Evolutionary conservation across 2,113 vertebrate species (phyloP).

Genomic region (Triplophysa tibetana): DNA sequence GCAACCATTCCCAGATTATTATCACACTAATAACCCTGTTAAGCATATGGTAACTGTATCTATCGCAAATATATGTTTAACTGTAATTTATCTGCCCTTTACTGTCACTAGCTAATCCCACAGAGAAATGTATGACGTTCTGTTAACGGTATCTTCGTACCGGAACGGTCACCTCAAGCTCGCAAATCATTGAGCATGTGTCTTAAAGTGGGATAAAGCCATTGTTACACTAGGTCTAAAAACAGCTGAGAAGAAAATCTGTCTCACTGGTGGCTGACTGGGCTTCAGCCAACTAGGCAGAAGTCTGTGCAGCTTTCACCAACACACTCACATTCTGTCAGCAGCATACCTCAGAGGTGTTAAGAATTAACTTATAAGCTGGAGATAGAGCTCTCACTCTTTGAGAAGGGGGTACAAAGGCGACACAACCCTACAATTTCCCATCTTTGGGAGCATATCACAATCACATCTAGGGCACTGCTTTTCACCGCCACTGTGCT

Average conservation of each 20-base stretch:
- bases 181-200: constrained; percentile 21
- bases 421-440: constrained; percentile 10
- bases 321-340: constrained; percentile 18
- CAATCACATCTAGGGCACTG: constrained; percentile 3
- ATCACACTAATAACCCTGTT: constrained; percentile 15
- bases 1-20: not conserved
- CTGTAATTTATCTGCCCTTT: not conserved
- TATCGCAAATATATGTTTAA: constrained; percentile 7
- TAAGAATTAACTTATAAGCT: constrained; percentile 30
- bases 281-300: constrained; percentile 36
- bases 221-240: constrained; percentile 38
- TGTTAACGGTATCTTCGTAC: constrained; percentile 14
- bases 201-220: constrained; percentile 29
- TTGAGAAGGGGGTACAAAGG: not conserved
- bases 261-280: constrained; percentile 42
- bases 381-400: constrained; percentile 23
- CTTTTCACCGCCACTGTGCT: constrained; percentile 2
- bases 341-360: constrained; percentile 22
- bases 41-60: not conserved
- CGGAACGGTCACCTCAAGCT: constrained; percentile 22
- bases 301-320: constrained; percentile 24
- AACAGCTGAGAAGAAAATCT: constrained; percentile 46
- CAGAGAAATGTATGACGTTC: not conserved
- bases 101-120: not conserved
- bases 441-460: not conserved